Evolutionary conservation across 2,888 invertebrate species (phyloP).

Genomic region (Cerastis leucographa): DNA sequence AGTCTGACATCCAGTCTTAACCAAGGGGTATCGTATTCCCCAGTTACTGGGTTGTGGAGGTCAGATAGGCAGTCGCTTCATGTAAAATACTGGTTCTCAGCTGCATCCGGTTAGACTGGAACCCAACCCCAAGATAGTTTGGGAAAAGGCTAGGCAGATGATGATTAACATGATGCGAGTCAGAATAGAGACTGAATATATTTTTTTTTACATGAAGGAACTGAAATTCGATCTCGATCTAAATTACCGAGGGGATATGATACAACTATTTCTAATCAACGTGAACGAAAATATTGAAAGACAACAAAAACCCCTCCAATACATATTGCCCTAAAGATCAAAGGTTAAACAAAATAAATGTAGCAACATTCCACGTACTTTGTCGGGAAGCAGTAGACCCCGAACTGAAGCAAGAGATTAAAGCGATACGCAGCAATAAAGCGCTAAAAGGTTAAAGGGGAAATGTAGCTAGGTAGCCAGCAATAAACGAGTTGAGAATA

Average conservation of each 20-base stretch:
- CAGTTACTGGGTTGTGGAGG: too few relatives aligned
- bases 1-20: too few relatives aligned
- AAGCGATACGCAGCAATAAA: conserved; percentile 73
- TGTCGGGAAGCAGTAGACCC: conserved; percentile 59
- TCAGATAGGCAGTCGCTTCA: too few relatives aligned
- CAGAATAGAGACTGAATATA: not conserved
- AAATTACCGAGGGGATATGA: not conserved
- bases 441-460: conserved; percentile 68
- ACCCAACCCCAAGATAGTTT: too few relatives aligned
- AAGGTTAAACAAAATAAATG: conserved; percentile 41
- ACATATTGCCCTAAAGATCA: conserved; percentile 42
- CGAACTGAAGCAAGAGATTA: conserved; percentile 70
- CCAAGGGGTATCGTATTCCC: too few relatives aligned
- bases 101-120: too few relatives aligned
- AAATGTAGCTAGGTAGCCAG: conserved; percentile 67
- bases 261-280: conserved; percentile 24
- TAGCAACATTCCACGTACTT: conserved; percentile 53
- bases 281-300: conserved; percentile 19
- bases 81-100: too few relatives aligned
- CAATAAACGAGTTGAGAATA: conserved; percentile 78
- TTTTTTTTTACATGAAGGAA: too few relatives aligned
- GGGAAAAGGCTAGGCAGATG: too few relatives aligned
- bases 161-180: not conserved
- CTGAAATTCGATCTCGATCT: too few relatives aligned
- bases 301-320: conserved; percentile 17